phyloP scores from a whole-genome alignment of 2,888 invertebrate species.

The Amblyjoppa proteus region DNA sequence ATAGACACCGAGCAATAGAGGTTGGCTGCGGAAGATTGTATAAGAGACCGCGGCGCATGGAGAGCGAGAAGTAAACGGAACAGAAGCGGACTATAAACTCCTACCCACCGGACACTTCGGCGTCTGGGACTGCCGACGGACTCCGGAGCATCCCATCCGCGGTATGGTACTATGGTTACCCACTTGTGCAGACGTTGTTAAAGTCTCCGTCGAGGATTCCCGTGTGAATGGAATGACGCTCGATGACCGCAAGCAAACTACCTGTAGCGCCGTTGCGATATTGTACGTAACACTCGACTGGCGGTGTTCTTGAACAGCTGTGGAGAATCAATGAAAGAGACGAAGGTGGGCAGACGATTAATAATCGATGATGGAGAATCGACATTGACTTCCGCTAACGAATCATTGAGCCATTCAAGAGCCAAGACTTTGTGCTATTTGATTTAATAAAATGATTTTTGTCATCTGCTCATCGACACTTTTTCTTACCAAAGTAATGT shows the following conservation, averaged over 20 bases:
- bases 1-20: conserved; percentile 45
- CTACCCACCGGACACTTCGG: conserved; percentile 4
- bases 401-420: not conserved
- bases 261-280: conserved; percentile 2
- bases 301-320: not conserved
- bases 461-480: not conserved
- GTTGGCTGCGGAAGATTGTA: conserved; percentile 17
- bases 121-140: conserved; percentile 1
- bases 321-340: not conserved
- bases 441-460: not conserved
- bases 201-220: conserved; percentile 1
- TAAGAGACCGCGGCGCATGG: not conserved
- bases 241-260: conserved; percentile 33
- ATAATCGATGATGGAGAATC: conserved; percentile 12
- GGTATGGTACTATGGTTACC: not conserved
- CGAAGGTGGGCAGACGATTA: not conserved
- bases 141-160: not conserved
- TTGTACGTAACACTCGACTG: not conserved
- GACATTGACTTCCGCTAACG: not conserved
- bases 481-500: not conserved
- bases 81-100: conserved; percentile 56
- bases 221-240: conserved; percentile 26
- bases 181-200: conserved; percentile 23
- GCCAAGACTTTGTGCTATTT: not conserved
- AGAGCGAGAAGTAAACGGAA: conserved; percentile 34